These are phyloP conservation scores for Chrosomus eos DNA, from an alignment of 2,797 vertebrate genomes.

Conservation along the genomic window DNA sequence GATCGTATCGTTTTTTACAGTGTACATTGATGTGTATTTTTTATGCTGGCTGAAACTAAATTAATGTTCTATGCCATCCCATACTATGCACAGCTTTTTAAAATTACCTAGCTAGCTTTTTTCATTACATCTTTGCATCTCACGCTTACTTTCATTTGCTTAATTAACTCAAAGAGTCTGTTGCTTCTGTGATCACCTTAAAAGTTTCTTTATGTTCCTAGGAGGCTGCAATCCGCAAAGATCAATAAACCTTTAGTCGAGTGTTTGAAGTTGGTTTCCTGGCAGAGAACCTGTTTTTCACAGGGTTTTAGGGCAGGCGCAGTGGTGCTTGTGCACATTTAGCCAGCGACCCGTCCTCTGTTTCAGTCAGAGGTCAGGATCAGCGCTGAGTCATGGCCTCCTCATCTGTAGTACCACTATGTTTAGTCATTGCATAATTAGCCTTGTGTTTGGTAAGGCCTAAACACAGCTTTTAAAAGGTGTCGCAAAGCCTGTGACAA, in stretches of 20 bases:
- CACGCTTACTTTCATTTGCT: constrained; percentile 66
- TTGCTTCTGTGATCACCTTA: constrained; percentile 68
- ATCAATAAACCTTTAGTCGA: constrained; percentile 56
- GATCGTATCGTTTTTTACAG: no score
- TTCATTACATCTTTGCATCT: constrained; percentile 62
- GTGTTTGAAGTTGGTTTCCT: constrained; percentile 12
- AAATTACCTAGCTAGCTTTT: constrained; percentile 55
- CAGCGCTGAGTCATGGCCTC: constrained; percentile 24
- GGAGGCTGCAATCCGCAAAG: constrained; percentile 37
- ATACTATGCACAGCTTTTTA: constrained; percentile 27
- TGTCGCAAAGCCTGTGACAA: neutral
- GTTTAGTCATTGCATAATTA: constrained; percentile 21
- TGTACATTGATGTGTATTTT: neutral
- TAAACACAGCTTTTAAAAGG: constrained; percentile 13
- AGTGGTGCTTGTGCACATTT: constrained; percentile 8
- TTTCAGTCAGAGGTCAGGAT: constrained; percentile 32
- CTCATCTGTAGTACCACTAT: neutral
- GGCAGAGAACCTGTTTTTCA: constrained; percentile 8
- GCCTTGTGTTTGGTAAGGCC: neutral
- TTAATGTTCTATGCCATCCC: neutral
- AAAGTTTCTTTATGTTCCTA: constrained; percentile 59
- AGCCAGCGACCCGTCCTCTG: neutral
- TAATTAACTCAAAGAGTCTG: constrained; percentile 69
- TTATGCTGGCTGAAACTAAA: neutral
- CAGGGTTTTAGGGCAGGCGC: neutral